Base-by-base conservation (phyloP, 1,140 invertebrate genomes). In the Drosophila tristis region DNA sequence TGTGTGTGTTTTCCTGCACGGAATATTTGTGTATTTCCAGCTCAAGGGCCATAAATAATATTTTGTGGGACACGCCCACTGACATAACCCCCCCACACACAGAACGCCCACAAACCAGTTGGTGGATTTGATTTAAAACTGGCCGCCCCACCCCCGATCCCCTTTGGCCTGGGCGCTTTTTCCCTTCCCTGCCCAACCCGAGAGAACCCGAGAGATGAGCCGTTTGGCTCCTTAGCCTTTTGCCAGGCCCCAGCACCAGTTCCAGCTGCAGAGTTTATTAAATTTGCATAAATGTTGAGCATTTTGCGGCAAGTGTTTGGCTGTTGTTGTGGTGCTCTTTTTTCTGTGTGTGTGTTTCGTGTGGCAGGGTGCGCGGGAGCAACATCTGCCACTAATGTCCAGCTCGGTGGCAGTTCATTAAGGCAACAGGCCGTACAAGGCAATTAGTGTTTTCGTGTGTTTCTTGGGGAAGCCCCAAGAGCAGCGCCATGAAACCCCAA, bases 221-320 rank as follows among this genome's bases (percentile, higher is more conserved):
- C 35, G 11, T 65, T 71, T 58, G 67, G 65, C 54, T 58, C 20
- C 44, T 45, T 53, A 35, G 44, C 45, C 39, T 35, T 62, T 50
- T 47, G 44, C 64, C 44, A 66, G 59, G 55, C 67, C 13, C 31
- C 31, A 11, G 31, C 31, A 2, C 31, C 31, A 3, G 31, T 8
- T 35, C 31, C 31, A 35, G 31, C 11, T 39, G 0, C 11, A 39
- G 35, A 87, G 80, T 87, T 87, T 87, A 87, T 87, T 87, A 87
- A 87, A 87, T 87, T 87, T 87, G 76, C 84, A 87, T 87, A 87
- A 87, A 84, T 87, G 84, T 78, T 81, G 72, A 77, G 63, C 74
- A 68, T 74, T 76, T 75, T 77, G 64, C 53, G 58, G 64, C 71
- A 74, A 74, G 75, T 77, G 74, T 71, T 58, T 29, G 47, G 47